A percentile compares a stretch with the other conserved stretches of the same genome.
Conservation (phyloP, 1,140 invertebrate species). For the Hycleus cichorii region DNA sequence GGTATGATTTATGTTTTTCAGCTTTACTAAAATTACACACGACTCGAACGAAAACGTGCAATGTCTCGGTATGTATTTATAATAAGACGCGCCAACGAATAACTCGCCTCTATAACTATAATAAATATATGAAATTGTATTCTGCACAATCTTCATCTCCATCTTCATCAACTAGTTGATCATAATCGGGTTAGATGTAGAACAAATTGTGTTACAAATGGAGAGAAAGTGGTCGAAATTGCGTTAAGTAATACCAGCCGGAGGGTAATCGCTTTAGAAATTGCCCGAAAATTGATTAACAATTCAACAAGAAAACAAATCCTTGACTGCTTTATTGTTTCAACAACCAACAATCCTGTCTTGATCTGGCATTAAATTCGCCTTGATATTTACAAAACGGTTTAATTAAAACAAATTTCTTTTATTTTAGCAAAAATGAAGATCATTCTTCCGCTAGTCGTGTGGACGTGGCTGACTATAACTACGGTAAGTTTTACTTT, state of each 20-base stretch:
- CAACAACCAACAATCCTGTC: no score
- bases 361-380: neutral
- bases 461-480: slow-evolving; percentile 53
- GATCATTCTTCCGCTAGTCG: slow-evolving; percentile 63
- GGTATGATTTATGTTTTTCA: neutral
- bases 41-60: slow-evolving; percentile 7
- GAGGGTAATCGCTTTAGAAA: no score
- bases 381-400: slow-evolving; percentile 3
- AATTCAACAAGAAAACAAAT: no score
- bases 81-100: no score
- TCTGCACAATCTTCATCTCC: neutral
- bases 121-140: neutral
- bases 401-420: slow-evolving; percentile 6
- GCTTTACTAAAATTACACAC: slow-evolving; percentile 1
- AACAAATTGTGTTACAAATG: no score
- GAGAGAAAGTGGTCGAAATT: no score
- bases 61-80: neutral
- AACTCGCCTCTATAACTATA: neutral
- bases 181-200: no score
- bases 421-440: slow-evolving; percentile 61
- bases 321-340: neutral
- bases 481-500: slow-evolving; percentile 44
- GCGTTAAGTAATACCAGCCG: no score
- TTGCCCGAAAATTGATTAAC: no score
- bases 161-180: no score